Conservation (phyloP, 2,888 invertebrate species). For the Microplitis deprimator region DNA sequence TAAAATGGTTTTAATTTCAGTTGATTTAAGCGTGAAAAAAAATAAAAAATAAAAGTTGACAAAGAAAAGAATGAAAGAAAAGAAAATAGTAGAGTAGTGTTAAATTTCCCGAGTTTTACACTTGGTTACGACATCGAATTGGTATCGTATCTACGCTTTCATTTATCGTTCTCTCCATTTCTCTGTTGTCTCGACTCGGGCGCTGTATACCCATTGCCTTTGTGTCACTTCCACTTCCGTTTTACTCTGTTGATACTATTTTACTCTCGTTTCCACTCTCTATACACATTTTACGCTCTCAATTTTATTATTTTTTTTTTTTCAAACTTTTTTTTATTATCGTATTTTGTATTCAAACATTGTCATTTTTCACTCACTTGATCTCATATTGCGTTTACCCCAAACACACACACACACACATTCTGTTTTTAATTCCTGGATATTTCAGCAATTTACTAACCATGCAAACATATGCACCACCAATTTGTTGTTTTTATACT, state of each 20-base stretch:
- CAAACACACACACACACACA: background rate
- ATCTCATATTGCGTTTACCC: background rate
- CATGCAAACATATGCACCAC: background rate
- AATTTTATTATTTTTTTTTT: background rate
- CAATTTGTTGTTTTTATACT: background rate
- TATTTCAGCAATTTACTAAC: background rate
- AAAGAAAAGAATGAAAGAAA: constrained; percentile 3
- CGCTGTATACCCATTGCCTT: background rate
- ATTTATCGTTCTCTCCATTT: background rate
- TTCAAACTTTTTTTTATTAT: background rate
- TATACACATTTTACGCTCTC: background rate
- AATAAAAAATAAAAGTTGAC: background rate
- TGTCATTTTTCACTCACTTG: background rate
- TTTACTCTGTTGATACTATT: background rate
- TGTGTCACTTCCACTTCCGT: background rate
- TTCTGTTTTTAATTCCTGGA: background rate
- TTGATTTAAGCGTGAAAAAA: background rate
- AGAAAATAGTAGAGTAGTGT: background rate
- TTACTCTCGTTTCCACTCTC: background rate
- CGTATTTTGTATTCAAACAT: background rate
- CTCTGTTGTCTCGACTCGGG: background rate
- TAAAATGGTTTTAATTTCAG: background rate
- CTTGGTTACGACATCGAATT: constrained; percentile 10
- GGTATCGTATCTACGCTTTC: background rate
- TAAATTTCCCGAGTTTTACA: constrained; percentile 4